Evolutionary conservation across 2,888 invertebrate species (phyloP).

Genomic region (Erebia ligea): DNA sequence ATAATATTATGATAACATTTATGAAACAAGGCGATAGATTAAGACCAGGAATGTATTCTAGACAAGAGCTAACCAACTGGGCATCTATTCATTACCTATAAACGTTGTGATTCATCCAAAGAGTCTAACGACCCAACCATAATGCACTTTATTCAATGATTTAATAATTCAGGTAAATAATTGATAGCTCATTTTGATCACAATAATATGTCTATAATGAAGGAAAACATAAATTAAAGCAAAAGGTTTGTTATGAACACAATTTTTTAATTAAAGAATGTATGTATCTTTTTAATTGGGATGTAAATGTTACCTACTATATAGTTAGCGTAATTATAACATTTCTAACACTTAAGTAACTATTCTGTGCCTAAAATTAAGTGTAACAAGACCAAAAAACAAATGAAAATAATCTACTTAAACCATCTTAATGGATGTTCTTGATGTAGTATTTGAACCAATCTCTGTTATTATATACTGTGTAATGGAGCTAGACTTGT

Average conservation of each 20-base stretch:
- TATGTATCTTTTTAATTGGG: too few relatives aligned
- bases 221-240: too few relatives aligned
- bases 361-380: too few relatives aligned
- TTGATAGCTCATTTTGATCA: too few relatives aligned
- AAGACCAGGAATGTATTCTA: conserved; percentile 18
- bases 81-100: background rate
- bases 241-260: too few relatives aligned
- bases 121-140: background rate
- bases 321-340: too few relatives aligned
- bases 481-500: conserved; percentile 13
- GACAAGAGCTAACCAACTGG: background rate
- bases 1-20: conserved; percentile 18
- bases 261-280: too few relatives aligned
- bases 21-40: conserved; percentile 31
- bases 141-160: background rate
- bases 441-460: background rate
- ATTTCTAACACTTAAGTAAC: too few relatives aligned
- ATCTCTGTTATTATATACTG: conserved; percentile 5
- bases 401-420: background rate
- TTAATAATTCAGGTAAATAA: background rate
- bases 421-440: conserved; percentile 3
- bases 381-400: background rate
- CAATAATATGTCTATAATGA: too few relatives aligned
- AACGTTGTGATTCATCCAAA: background rate
- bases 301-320: too few relatives aligned